These are phyloP conservation scores for Leptobrachium ailaonicum DNA, from an alignment of 2,113 vertebrate genomes.

Conservation along the genomic window DNA sequence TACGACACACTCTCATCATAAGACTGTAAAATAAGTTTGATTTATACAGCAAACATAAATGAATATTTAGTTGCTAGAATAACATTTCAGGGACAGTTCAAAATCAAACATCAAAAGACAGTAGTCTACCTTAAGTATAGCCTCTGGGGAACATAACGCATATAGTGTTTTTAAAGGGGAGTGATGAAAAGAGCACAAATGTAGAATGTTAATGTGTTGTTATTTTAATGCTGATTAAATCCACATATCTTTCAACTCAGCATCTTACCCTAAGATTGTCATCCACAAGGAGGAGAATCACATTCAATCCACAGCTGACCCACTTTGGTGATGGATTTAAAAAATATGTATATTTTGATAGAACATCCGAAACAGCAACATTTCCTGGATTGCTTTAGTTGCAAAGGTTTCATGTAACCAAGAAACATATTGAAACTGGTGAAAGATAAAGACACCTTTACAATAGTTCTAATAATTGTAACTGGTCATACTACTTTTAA, in stretches of 20 bases:
- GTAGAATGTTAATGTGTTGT: conserved; percentile 45
- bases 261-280: conserved; percentile 9
- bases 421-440: too few relatives aligned
- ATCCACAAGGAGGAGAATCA: conserved; percentile 1
- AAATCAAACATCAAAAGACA: conserved; percentile 42
- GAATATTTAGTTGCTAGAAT: conserved; percentile 46
- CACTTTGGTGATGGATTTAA: neutral
- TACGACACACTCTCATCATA: conserved; percentile 20
- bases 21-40: conserved; percentile 32
- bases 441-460: too few relatives aligned
- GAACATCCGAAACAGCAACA: too few relatives aligned
- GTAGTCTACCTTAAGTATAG: conserved; percentile 43
- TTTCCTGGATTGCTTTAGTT: too few relatives aligned
- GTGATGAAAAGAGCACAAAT: conserved; percentile 42
- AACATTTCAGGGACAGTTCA: conserved; percentile 43
- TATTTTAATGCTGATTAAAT: conserved; percentile 47
- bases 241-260: conserved; percentile 31
- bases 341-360: neutral
- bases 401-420: too few relatives aligned
- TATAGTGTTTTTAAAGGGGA: conserved; percentile 32
- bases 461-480: too few relatives aligned
- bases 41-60: conserved; percentile 42
- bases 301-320: neutral
- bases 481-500: too few relatives aligned
- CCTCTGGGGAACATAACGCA: conserved; percentile 36